Evolutionary conservation across 92 coral and sea anemone genomes (phyloP), one percentile per base, ranked within the genome.

Genomic region (Siderastrea radians): DNA sequence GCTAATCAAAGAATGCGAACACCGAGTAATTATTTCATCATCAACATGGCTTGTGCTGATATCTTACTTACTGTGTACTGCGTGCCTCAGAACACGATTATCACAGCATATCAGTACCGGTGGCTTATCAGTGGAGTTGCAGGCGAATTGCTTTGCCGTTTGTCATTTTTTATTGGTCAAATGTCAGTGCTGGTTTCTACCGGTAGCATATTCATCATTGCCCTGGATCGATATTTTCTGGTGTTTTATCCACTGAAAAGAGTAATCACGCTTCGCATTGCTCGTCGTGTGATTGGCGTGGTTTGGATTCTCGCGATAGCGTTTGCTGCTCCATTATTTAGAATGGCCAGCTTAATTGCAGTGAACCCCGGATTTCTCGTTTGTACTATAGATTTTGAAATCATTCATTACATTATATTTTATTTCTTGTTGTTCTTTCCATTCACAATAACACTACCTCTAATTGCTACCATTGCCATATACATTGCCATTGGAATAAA

Each of bases 221-320:
- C 96, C 1, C 57, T 95, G 77, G 98, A 95, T 49, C 90, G 98
- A 10, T 93, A 72, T 68, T 64, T 95, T 44, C 84, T 93, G 49
- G 96, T 95, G 48, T 95, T 88, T 82, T 88, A 69, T 52, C 98
- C 96, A 45, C 60, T 79, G 48, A 88, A 86, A 75, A 86, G 82
- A 49, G 43, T 90, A 5, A 72, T 93, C 3, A 91, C 91, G 0
- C 65, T 81, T 13, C 83, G 55, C 6, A 49, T 61, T 5, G 90
- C 95, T 12, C 75, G 81, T 16, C 76, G 57, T 6, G 8, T 72
- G 8, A 91, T 95, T 48, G 73, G 51, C 13, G 71, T 63, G 8
- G 81, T 68, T 14, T 93, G 96, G 96, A 17, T 71, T 53, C 54
- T 73, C 19, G 83, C 93, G 1, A 64, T 71, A 16, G 72, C 62